phyloP scores from a whole-genome alignment of 2,797 vertebrate genomes.

The Propithecus perrieri region DNA sequence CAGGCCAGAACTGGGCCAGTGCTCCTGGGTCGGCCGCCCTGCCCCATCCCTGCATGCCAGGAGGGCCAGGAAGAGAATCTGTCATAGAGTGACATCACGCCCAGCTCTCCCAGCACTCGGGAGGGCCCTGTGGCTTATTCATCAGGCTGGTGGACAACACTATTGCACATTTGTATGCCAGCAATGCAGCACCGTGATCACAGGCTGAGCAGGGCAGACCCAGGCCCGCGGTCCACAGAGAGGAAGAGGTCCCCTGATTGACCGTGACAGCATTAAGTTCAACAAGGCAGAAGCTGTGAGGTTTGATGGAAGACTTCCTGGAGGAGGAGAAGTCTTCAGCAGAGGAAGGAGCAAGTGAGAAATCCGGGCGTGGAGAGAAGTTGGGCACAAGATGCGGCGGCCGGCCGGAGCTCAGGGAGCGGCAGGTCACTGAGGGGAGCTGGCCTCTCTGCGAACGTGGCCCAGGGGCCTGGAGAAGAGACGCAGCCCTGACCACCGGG shows the following conservation, averaged over 20 bases:
- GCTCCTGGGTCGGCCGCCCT: rapidly evolving
- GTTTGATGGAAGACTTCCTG: background rate
- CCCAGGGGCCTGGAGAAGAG: background rate
- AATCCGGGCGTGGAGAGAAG: background rate
- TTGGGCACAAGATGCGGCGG: rapidly evolving
- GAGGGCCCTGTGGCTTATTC: rapidly evolving
- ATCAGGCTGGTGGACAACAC: background rate
- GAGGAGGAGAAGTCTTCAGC: background rate
- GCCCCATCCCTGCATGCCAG: background rate
- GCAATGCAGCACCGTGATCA: background rate
- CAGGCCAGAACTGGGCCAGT: constrained; percentile 36
- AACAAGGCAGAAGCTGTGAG: background rate
- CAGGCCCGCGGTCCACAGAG: rapidly evolving
- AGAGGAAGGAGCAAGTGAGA: background rate
- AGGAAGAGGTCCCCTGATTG: too few relatives aligned
- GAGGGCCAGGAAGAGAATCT: background rate
- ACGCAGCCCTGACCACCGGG: rapidly evolving
- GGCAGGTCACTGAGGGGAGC: rapidly evolving
- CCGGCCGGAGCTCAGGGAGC: background rate
- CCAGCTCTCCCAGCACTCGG: too few relatives aligned
- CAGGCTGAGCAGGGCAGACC: background rate
- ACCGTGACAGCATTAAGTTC: too few relatives aligned
- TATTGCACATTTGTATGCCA: rapidly evolving
- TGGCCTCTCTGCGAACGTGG: background rate
- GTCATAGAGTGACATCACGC: background rate